phyloP scores from a whole-genome alignment of 2,797 vertebrate species.

The Okamejei kenojei region DNA sequence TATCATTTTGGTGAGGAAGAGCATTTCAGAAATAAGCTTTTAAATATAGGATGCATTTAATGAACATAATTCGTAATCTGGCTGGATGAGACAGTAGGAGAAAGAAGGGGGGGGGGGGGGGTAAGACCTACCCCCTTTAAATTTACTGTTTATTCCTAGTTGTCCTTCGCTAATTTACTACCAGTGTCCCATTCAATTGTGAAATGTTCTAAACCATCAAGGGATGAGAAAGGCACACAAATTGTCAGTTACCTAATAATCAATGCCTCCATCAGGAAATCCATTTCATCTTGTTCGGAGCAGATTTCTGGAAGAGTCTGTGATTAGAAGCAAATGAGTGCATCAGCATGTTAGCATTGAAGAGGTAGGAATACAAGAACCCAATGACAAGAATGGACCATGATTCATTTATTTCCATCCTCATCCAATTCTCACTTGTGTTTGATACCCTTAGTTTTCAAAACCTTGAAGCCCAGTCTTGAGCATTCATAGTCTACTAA shows the following conservation, averaged over 20 bases:
- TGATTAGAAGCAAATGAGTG: conserved; percentile 29
- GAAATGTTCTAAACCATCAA: not conserved
- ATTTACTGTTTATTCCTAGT: not conserved
- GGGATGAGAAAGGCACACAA: not conserved
- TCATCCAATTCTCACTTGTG: too few relatives aligned
- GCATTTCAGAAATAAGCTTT: not conserved
- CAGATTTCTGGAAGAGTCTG: conserved; percentile 90
- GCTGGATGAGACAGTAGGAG: not conserved
- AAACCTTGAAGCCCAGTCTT: too few relatives aligned
- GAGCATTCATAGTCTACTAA: too few relatives aligned
- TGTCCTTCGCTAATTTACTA: not conserved
- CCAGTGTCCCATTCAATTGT: not conserved
- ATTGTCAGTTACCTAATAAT: conserved; percentile 77
- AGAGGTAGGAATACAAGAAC: too few relatives aligned
- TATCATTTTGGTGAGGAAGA: not conserved
- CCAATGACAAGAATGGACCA: too few relatives aligned
- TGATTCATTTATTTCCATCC: too few relatives aligned
- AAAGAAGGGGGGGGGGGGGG: not conserved
- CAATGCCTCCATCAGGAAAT: conserved; percentile 86
- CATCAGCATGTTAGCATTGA: not conserved
- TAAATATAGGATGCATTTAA: not conserved
- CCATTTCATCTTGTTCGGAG: conserved; percentile 84
- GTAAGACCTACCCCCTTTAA: not conserved
- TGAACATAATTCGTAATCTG: not conserved
- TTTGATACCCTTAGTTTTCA: too few relatives aligned